These are phyloP conservation scores for Polydrusus pterygomalis DNA, from an alignment of 2,888 invertebrate genomes.

Conservation along the genomic window DNA sequence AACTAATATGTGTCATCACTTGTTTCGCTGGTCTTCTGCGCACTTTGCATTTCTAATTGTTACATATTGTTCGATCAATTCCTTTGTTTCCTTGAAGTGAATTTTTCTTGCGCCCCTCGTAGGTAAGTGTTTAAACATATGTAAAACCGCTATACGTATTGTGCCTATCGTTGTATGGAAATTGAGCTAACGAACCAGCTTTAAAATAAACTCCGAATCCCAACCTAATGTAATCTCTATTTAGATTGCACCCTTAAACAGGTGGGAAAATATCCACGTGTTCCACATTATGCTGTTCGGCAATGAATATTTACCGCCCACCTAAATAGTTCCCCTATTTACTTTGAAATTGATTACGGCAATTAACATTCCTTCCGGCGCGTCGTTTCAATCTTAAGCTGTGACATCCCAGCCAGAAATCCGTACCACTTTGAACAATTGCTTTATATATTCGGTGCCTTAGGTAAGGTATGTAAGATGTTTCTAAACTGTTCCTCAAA, in stretches of 20 bases:
- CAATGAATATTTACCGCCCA: constrained; percentile 34
- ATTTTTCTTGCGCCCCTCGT: too few species aligned
- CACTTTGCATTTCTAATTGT: too few species aligned
- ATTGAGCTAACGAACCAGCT: neutral
- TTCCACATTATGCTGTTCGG: constrained; percentile 9
- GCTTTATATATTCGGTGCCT: too few species aligned
- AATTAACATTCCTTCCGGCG: constrained; percentile 41
- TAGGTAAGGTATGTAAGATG: constrained; percentile 5
- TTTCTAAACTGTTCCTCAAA: too few species aligned
- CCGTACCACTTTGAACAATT: constrained; percentile 7
- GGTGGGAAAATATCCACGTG: constrained; percentile 32
- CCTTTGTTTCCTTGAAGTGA: too few species aligned
- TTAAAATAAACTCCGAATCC: neutral
- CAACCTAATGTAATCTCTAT: neutral
- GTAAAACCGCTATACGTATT: neutral
- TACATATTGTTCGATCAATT: too few species aligned
- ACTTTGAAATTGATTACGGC: constrained; percentile 33
- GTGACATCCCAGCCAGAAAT: constrained; percentile 30
- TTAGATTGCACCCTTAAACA: constrained; percentile 9
- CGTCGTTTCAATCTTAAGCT: constrained; percentile 25
- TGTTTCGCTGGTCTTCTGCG: too few species aligned
- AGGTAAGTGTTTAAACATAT: neutral
- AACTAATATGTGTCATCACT: too few species aligned
- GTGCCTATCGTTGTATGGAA: neutral
- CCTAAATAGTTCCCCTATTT: constrained; percentile 22